Evolutionary conservation across 2,797 vertebrate species (phyloP).

Genomic region (Myotis pilosus): DNA sequence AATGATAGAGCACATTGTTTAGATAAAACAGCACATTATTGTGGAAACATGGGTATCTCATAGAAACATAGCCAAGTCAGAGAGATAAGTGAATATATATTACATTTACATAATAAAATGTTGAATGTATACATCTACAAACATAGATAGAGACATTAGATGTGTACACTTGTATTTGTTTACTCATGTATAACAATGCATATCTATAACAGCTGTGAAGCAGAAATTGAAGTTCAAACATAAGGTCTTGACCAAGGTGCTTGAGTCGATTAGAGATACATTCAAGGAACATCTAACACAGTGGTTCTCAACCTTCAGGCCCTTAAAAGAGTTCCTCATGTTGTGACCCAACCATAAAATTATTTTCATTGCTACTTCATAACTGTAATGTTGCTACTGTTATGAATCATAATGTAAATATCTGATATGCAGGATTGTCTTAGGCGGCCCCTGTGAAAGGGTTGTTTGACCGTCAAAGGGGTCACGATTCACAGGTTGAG

Average conservation of each 20-base stretch:
- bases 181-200: background rate
- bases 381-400: no score
- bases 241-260: background rate
- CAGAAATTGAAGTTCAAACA: background rate
- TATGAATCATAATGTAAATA: no score
- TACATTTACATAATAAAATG: background rate
- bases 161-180: background rate
- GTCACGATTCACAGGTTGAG: no score
- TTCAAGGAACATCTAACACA: background rate
- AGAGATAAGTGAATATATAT: background rate
- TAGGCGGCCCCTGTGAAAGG: no score
- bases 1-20: background rate
- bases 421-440: no score
- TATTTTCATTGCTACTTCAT: no score
- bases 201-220: background rate
- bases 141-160: background rate
- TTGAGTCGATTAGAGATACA: background rate
- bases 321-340: no score
- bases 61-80: background rate
- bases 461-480: no score
- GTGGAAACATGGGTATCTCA: background rate
- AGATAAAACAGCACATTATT: background rate
- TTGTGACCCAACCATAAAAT: no score
- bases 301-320: no score
- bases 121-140: background rate